A percentile compares a stretch with the other conserved stretches of the same genome.
Conservation (phyloP, 1,140 invertebrate genomes). For the Listronotus oregonensis region DNA sequence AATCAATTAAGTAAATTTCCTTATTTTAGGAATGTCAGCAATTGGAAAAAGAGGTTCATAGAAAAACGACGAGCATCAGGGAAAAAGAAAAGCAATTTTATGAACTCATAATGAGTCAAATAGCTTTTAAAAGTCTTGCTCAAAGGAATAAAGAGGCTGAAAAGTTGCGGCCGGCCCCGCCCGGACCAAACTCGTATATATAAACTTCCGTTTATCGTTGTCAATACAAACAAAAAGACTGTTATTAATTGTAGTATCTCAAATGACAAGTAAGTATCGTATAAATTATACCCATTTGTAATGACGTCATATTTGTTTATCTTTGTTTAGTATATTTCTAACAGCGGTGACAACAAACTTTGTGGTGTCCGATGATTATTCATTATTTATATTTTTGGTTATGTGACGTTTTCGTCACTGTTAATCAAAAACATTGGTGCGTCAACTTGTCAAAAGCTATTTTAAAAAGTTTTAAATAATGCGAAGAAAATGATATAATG, state of each 20-base stretch:
- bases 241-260: slow-evolving; percentile 99
- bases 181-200: slow-evolving; percentile 86
- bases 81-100: slow-evolving; percentile 94
- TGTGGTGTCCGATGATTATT: too few relatives aligned
- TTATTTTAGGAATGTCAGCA: slow-evolving; percentile 79
- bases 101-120: slow-evolving; percentile 94
- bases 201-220: slow-evolving; percentile 98
- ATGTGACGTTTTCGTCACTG: too few relatives aligned
- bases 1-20: too few relatives aligned
- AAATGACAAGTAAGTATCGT: slow-evolving; percentile 93
- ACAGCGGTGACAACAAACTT: too few relatives aligned
- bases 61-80: slow-evolving; percentile 86
- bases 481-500: too few relatives aligned
- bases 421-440: too few relatives aligned
- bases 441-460: too few relatives aligned
- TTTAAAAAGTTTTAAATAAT: too few relatives aligned
- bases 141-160: slow-evolving; percentile 86
- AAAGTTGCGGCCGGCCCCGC: slow-evolving; percentile 72
- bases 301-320: too few relatives aligned
- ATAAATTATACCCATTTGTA: too few relatives aligned
- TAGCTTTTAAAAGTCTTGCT: slow-evolving; percentile 95
- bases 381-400: too few relatives aligned
- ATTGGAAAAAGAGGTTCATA: slow-evolving; percentile 88
- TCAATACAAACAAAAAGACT: slow-evolving; percentile 98
- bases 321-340: too few relatives aligned